Evolutionary conservation across 2,113 vertebrate genomes (phyloP).

Genomic region (Callionymus lyra): DNA sequence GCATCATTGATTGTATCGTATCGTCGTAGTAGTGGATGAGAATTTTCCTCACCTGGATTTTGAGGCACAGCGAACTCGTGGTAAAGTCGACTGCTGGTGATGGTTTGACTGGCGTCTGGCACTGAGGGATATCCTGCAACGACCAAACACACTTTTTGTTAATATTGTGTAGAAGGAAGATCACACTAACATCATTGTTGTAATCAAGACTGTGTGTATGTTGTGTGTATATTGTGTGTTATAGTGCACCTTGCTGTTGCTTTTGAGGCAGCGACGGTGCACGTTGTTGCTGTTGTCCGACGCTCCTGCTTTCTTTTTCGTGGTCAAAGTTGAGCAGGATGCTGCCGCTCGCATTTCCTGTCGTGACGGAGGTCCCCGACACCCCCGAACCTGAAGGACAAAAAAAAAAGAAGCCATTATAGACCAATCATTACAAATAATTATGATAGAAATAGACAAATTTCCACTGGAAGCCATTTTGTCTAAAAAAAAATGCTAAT

Average conservation of each 20-base stretch:
- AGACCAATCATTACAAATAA: too few relatives aligned
- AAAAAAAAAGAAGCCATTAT: too few relatives aligned
- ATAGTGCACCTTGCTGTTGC: neutral
- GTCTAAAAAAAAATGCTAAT: too few relatives aligned
- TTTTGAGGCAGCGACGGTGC: constrained; percentile 7
- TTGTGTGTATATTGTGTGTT: too few relatives aligned
- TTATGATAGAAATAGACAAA: too few relatives aligned
- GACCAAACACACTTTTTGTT: neutral
- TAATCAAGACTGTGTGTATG: too few relatives aligned
- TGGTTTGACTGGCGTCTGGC: constrained; percentile 39
- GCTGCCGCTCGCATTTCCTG: constrained; percentile 50
- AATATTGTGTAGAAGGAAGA: neutral
- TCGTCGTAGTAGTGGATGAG: neutral
- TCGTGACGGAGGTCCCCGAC: constrained; percentile 30
- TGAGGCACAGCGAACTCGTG: constrained; percentile 62
- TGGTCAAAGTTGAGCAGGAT: constrained; percentile 54
- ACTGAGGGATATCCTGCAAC: constrained; percentile 51
- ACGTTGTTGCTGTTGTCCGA: constrained; percentile 39
- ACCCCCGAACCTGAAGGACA: constrained; percentile 33
- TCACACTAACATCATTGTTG: neutral
- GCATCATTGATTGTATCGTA: too few relatives aligned
- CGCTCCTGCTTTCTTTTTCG: constrained; percentile 34
- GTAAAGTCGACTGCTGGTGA: constrained; percentile 42
- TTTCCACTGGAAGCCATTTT: too few relatives aligned
- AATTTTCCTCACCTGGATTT: constrained; percentile 44